A percentile compares a stretch with the other conserved stretches of the same genome.
phyloP scores from a whole-genome alignment of 2,888 invertebrate genomes.

The Craniophora ligustri region DNA sequence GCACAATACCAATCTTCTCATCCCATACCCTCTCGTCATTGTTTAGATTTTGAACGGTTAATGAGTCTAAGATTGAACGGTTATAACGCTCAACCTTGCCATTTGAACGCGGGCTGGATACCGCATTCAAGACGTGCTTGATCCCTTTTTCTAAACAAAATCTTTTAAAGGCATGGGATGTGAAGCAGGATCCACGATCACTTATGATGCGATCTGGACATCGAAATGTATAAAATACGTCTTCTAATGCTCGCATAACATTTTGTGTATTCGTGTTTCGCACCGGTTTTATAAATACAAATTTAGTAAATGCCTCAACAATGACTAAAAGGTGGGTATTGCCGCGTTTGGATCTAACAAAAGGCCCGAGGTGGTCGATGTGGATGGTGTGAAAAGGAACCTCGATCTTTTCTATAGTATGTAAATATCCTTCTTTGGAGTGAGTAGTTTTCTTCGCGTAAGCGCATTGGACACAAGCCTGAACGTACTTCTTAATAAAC shows the following conservation, averaged over 20 bases:
- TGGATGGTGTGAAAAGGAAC: constrained; percentile 13
- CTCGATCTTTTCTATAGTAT: constrained; percentile 9
- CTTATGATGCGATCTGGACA: constrained; percentile 6
- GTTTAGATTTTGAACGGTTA: constrained; percentile 7
- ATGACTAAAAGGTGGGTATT: constrained; percentile 22
- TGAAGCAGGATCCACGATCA: constrained; percentile 7
- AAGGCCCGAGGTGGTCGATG: constrained; percentile 16
- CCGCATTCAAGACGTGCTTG: constrained; percentile 14
- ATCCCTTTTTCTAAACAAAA: constrained; percentile 7
- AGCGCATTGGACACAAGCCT: constrained; percentile 11
- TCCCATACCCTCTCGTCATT: constrained; percentile 16
- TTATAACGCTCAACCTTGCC: constrained; percentile 30
- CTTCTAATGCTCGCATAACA: constrained; percentile 11
- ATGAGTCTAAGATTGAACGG: constrained; percentile 12
- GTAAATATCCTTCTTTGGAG: neutral
- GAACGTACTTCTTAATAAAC: too few relatives aligned
- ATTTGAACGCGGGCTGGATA: constrained; percentile 18
- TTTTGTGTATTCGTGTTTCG: constrained; percentile 21
- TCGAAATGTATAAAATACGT: constrained; percentile 16
- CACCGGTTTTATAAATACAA: constrained; percentile 20
- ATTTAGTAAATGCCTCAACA: constrained; percentile 40
- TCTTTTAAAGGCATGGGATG: constrained; percentile 12
- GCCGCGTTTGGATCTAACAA: constrained; percentile 17
- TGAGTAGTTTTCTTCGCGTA: constrained; percentile 4
- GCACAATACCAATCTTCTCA: constrained; percentile 4